Conservation (phyloP, 2,888 invertebrate genomes). For the Hirtodrosophila cameraria region DNA sequence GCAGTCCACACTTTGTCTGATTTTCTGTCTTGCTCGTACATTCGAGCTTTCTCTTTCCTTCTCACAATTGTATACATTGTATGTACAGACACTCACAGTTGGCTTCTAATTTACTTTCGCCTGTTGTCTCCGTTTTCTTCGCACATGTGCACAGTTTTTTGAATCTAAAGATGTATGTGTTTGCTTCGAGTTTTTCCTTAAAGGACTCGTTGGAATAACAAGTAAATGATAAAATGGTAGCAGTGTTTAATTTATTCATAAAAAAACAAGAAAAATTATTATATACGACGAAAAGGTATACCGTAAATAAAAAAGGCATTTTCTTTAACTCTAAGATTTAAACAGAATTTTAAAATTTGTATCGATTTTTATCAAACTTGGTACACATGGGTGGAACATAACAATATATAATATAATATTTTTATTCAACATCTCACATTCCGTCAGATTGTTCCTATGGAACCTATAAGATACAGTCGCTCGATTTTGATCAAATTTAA, state of each 20-base stretch:
- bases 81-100: conserved; percentile 32
- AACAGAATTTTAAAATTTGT: neutral
- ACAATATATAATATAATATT: too few relatives aligned
- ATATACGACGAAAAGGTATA: neutral
- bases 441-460: too few relatives aligned
- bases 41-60: neutral
- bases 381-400: too few relatives aligned
- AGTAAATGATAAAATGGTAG: neutral
- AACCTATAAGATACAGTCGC: too few relatives aligned
- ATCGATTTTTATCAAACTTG: too few relatives aligned
- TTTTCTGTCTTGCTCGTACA: neutral
- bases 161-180: conserved; percentile 18
- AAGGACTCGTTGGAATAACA: neutral
- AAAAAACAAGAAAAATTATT: neutral
- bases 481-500: too few relatives aligned
- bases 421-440: too few relatives aligned
- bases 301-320: neutral
- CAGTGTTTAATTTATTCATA: neutral
- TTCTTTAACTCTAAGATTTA: neutral
- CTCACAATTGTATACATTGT: conserved; percentile 1
- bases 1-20: neutral
- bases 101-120: conserved; percentile 68
- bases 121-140: conserved; percentile 11
- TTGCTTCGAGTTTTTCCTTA: neutral
- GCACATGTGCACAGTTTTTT: conserved; percentile 13